Conservation (phyloP, 2,113 vertebrate genomes). For the Gadus chalcogrammus region DNA sequence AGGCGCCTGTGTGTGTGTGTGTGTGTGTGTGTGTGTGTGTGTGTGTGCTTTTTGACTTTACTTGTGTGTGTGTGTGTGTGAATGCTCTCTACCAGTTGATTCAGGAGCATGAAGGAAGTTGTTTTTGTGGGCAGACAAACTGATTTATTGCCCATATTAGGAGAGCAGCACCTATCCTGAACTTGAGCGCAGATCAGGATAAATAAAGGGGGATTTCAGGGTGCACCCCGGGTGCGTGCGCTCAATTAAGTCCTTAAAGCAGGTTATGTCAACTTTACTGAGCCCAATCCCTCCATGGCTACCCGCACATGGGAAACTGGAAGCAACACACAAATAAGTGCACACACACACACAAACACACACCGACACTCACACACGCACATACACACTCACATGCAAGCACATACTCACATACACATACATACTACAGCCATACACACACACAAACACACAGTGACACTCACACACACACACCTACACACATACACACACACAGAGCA, state of each 20-base stretch:
- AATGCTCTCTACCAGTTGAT: conserved; percentile 23
- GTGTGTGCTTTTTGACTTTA: neutral
- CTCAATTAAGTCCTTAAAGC: conserved; percentile 56
- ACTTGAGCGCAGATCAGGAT: conserved; percentile 47
- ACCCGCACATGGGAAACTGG: neutral
- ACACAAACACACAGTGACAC: no score
- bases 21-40: no score
- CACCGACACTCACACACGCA: no score
- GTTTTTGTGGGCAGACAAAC: conserved; percentile 40
- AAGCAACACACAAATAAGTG: neutral
- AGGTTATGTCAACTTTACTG: conserved; percentile 40
- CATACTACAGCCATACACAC: no score
- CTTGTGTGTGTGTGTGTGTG: conserved; percentile 28
- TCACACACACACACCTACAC: no score
- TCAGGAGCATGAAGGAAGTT: conserved; percentile 31
- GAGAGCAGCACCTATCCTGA: conserved; percentile 46
- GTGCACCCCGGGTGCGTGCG: conserved; percentile 34
- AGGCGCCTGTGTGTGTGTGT: no score
- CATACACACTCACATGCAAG: no score
- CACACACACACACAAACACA: no score
- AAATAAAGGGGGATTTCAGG: conserved; percentile 43
- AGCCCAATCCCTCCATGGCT: conserved; percentile 1
- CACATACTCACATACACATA: no score
- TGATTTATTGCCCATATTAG: conserved; percentile 62
- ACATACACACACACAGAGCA: no score